Base-by-base conservation (phyloP, 2,797 vertebrate species). In the Hydrophis major region DNA sequence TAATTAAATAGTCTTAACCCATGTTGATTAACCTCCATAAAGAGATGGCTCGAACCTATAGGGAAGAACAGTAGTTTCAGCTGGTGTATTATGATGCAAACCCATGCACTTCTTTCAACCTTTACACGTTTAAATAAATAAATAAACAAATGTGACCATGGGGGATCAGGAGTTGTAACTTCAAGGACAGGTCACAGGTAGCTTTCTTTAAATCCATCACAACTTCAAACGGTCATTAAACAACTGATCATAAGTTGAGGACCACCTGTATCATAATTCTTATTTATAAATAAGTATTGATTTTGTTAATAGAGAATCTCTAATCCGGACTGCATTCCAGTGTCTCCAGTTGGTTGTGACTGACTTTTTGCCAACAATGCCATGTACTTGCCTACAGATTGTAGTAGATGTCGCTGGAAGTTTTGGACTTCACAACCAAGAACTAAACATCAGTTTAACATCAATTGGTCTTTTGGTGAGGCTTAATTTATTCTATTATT, bases 291-390 rank as follows among this genome's bases (percentile, higher is more conserved):
- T 94, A 87, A 92, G 60, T 89, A 37, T 90, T 95, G 50, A 28
- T 94, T 95, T 94, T 96, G 94, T 96, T 91, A 95, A 97, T 95
- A 99, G 99, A 86, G 99, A 99, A 97, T 99, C 99, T 59, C 97
- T 99, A 97, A 99, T 99, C 97, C 97, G 99, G 97, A 99, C 99
- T 96, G 99, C 99, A 95, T 99, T 99, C 98, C 99, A 99, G 97
- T 99, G 99, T 98, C 99, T 99, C 97, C 99, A 99, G 97, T 98
- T 99, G 98, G 99, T 99, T 97, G 99, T 99, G 97, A 99, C 99
- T 5, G 99, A 99, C 97, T 99, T 99, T 97, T 98, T 99, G 89
- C 99, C 99, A 96, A 99, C 99, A 86, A 99, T 99, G 99, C 99
- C 99, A 96, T 99, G 99, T 97, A 99, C 98, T 91, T 99, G 99